phyloP scores from a whole-genome alignment of 2,888 invertebrate species.

The Octodonta nipae region DNA sequence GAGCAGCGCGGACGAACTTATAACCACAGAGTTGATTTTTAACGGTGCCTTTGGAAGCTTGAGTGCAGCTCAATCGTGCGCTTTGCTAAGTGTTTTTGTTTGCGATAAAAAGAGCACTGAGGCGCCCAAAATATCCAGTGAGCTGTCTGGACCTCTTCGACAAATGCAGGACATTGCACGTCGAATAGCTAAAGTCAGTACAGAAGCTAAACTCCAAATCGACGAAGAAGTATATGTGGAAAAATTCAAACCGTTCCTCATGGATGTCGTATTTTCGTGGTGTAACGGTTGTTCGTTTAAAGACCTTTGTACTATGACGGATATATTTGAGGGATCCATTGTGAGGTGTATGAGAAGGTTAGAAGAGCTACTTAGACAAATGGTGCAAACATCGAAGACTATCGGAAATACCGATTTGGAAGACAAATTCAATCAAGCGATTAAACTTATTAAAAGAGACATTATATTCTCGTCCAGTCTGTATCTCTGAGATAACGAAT shows the following conservation, averaged over 20 bases:
- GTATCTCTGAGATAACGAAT: slow-evolving; percentile 69
- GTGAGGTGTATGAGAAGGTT: slow-evolving; percentile 88
- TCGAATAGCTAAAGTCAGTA: slow-evolving; percentile 77
- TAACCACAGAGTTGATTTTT: slow-evolving; percentile 96
- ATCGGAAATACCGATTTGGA: slow-evolving; percentile 93
- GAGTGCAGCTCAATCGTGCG: slow-evolving; percentile 66
- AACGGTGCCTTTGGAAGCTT: slow-evolving; percentile 88
- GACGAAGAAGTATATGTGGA: slow-evolving; percentile 85
- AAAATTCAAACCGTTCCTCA: slow-evolving; percentile 84
- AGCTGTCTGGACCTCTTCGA: slow-evolving; percentile 74
- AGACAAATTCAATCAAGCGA: slow-evolving; percentile 86
- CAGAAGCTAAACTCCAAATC: slow-evolving; percentile 71
- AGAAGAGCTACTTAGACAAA: slow-evolving; percentile 88
- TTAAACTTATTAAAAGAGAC: slow-evolving; percentile 85
- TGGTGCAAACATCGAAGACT: slow-evolving; percentile 90
- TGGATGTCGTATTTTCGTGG: slow-evolving; percentile 96
- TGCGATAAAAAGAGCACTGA: slow-evolving; percentile 84
- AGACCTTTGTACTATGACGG: slow-evolving; percentile 89
- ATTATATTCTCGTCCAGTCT: slow-evolving; percentile 99
- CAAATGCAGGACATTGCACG: slow-evolving; percentile 90
- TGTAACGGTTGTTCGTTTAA: slow-evolving; percentile 84
- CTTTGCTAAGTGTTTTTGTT: slow-evolving; percentile 80
- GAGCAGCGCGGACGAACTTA: slow-evolving; percentile 86
- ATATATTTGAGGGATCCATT: slow-evolving; percentile 86
- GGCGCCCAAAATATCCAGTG: slow-evolving; percentile 64